Percentiles rank a stretch among this genome's conserved stretches.
Conservation (phyloP, 2,888 invertebrate genomes). For the Pammene fasciana region DNA sequence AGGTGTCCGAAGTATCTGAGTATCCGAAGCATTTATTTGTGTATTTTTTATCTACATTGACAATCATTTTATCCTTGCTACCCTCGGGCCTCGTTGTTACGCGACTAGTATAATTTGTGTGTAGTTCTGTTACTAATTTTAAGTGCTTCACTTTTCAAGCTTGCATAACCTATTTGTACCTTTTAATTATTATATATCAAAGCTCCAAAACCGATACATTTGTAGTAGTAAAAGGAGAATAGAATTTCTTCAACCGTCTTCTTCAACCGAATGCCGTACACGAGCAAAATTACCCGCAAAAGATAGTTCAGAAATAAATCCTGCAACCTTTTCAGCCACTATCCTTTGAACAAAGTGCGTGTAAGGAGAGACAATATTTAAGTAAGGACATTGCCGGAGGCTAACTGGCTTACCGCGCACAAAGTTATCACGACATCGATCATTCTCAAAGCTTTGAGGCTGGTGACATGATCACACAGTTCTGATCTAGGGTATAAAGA, state of each 20-base stretch:
- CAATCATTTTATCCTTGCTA: too few relatives aligned
- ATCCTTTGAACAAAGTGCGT: conserved; percentile 35
- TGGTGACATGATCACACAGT: conserved; percentile 33
- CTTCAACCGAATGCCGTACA: not conserved
- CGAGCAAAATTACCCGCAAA: not conserved
- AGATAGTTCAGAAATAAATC: conserved; percentile 4
- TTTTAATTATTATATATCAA: too few relatives aligned
- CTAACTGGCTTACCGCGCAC: conserved; percentile 71
- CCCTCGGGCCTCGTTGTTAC: too few relatives aligned
- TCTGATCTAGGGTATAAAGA: not conserved
- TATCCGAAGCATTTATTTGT: too few relatives aligned
- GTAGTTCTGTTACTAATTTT: too few relatives aligned
- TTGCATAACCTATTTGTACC: too few relatives aligned
- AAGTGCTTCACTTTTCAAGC: too few relatives aligned
- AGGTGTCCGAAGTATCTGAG: too few relatives aligned
- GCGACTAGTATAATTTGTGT: too few relatives aligned
- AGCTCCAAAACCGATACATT: too few relatives aligned
- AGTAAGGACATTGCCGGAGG: conserved; percentile 66
- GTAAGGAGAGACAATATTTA: conserved; percentile 44
- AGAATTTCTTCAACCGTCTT: not conserved
- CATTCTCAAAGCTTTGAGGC: conserved; percentile 67
- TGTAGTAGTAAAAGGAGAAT: too few relatives aligned
- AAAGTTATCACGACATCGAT: conserved; percentile 78
- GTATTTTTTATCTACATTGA: too few relatives aligned
- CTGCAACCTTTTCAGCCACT: conserved; percentile 5